Evolutionary conservation across 1,140 invertebrate species (phyloP), one percentile per base, ranked within the genome.

Genomic region (Calliopsis andreniformis): DNA sequence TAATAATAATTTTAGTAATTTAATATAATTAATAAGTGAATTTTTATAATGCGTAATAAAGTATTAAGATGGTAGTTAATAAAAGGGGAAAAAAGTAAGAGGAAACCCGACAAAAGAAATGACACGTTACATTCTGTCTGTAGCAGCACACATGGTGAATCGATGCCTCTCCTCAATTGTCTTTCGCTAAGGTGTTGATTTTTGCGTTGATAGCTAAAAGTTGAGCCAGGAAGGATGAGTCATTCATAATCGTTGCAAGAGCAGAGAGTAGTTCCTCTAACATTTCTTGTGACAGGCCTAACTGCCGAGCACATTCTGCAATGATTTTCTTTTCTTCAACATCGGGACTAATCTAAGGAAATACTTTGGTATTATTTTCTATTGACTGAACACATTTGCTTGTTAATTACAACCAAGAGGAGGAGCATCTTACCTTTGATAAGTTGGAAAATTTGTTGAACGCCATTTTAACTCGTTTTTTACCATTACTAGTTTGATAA

Each of bases 151-250:
- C 43, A 14, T 76, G 76, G 80, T 86, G 84, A 76, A 63, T 82
- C 79, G 70, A 82, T 61, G 78, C 87, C 75, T 89, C 87, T 92
- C 95, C 87, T 92, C 95, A 96, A 92, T 96, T 95, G 73, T 95
- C 95, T 81, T 95, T 95, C 67, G 96, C 95, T 84, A 97, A 94
- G 76, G 93, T 93, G 70, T 95, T 95, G 80, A 97, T 95, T 81
- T 94, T 94, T 69, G 94, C 89, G 87, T 97, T 97, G 69, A 97
- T 94, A 28, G 93, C 92, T 78, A 96, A 91, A 30, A 96, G 89
- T 91, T 97, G 95, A 5, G 90, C 90, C 82, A 96, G 93, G 85
- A 96, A 97, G 58, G 94, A 93, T 56, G 94, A 93, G 85, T 97
- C 96, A n/a, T 92, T 92, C 86, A 97, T 93, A 77, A 96, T 93